These are phyloP conservation scores for Solen grandis DNA, from an alignment of 1,140 invertebrate species.

Conservation along the genomic window DNA sequence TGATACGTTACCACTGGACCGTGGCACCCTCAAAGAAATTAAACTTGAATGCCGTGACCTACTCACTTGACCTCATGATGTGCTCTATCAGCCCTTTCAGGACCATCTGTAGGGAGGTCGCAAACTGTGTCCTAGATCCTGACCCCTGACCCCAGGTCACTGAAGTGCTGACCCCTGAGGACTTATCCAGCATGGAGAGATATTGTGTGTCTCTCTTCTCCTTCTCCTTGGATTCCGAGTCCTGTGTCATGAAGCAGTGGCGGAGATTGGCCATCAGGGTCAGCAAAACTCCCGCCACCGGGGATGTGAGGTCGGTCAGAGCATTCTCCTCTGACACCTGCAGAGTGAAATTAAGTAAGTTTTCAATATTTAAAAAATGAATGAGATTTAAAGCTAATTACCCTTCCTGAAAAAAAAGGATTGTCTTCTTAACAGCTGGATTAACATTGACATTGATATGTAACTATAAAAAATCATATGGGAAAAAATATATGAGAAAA, in stretches of 20 bases:
- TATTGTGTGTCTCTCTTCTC: constrained; percentile 58
- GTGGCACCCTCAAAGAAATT: no score
- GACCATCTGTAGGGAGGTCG: constrained; percentile 82
- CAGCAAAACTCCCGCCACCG: constrained; percentile 78
- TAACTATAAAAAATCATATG: no score
- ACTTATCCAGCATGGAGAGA: constrained; percentile 61
- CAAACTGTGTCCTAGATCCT: constrained; percentile 74
- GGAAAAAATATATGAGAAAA: no score
- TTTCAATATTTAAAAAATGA: no score
- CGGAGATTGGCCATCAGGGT: constrained; percentile 80
- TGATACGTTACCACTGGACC: no score
- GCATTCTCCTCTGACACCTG: constrained; percentile 79
- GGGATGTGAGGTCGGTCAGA: constrained; percentile 77
- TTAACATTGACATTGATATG: no score
- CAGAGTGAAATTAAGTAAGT: no score
- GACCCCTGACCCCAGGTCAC: constrained; percentile 57
- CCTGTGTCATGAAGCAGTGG: constrained; percentile 75
- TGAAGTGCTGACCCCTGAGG: constrained; percentile 21
- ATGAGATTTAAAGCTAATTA: no score
- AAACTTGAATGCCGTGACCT: no score
- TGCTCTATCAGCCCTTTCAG: constrained; percentile 82
- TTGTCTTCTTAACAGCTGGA: no score
- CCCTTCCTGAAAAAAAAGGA: no score
- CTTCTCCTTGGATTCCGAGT: constrained; percentile 79
- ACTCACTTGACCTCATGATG: constrained; percentile 82